Percentiles rank a stretch among this genome's conserved stretches.
These are phyloP conservation scores for Oenanthe melanoleuca DNA, from an alignment of 2,113 vertebrate genomes.

Conservation along the genomic window DNA sequence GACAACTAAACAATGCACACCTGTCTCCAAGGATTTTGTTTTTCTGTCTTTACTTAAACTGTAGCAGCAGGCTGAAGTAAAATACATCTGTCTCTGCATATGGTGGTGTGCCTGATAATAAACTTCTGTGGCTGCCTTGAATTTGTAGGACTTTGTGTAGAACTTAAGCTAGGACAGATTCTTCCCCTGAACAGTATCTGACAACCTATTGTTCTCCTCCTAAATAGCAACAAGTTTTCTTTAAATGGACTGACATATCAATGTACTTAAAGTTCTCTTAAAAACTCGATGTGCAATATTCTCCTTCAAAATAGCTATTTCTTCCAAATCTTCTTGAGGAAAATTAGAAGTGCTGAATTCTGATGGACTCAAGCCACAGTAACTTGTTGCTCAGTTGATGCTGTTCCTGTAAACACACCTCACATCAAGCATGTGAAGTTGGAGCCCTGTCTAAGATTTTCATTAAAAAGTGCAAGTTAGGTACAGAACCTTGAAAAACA, in stretches of 20 bases:
- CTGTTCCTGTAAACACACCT: neutral
- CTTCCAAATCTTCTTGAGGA: neutral
- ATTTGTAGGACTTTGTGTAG: neutral
- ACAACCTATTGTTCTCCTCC: neutral
- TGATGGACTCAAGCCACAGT: neutral
- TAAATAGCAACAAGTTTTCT: neutral
- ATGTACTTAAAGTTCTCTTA: neutral
- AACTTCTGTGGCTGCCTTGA: neutral
- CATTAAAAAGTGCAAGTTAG: neutral
- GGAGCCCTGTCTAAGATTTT: neutral
- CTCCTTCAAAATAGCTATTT: neutral
- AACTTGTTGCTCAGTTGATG: neutral
- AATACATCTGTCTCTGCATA: constrained; percentile 52
- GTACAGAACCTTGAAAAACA: neutral
- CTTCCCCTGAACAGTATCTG: neutral
- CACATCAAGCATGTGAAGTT: neutral
- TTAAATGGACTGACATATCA: neutral
- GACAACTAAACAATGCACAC: constrained; percentile 5
- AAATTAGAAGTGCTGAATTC: neutral
- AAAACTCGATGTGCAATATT: accelerated
- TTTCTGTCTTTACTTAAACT: constrained; percentile 28
- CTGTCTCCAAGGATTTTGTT: constrained; percentile 6
- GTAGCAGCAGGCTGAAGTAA: constrained; percentile 41
- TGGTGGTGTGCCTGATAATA: neutral
- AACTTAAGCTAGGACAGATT: neutral